Conservation (phyloP, 2,113 vertebrate species). For the Dipodomys ordii region DNA sequence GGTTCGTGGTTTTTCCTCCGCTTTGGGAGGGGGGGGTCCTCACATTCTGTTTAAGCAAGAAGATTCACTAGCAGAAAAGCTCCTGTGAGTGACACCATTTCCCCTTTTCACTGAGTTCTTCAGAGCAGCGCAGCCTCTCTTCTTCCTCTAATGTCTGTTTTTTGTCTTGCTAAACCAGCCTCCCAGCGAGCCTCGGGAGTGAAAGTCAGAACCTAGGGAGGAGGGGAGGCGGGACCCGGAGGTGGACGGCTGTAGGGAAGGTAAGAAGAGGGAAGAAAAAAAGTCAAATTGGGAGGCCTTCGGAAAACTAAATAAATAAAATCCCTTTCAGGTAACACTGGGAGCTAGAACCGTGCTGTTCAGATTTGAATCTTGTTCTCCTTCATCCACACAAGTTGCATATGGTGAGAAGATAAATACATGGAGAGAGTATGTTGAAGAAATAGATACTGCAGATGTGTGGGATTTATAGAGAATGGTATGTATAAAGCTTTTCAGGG, state of each 20-base stretch:
- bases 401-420: slow-evolving; percentile 24
- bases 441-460: slow-evolving; percentile 14
- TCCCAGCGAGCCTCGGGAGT: slow-evolving; percentile 21
- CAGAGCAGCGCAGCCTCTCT: slow-evolving; percentile 72
- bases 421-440: slow-evolving; percentile 34
- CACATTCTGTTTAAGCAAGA: slow-evolving; percentile 60
- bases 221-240: not conserved
- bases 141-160: slow-evolving; percentile 37
- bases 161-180: slow-evolving; percentile 58
- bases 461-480: slow-evolving; percentile 77
- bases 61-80: slow-evolving; percentile 68
- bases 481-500: slow-evolving; percentile 85
- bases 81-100: slow-evolving; percentile 67
- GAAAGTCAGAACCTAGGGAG: slow-evolving; percentile 2
- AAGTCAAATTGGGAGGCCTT: slow-evolving; percentile 57
- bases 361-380: slow-evolving; percentile 67
- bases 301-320: slow-evolving; percentile 57
- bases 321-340: slow-evolving; percentile 69
- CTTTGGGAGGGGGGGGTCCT: not conserved
- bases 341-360: slow-evolving; percentile 50
- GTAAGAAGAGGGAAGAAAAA: not conserved
- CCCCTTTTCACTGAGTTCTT: slow-evolving; percentile 75
- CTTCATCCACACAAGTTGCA: slow-evolving; percentile 59
- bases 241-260: not conserved
- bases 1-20: slow-evolving; percentile 11